Conservation (phyloP, 2,113 vertebrate species). For the human region DNA sequence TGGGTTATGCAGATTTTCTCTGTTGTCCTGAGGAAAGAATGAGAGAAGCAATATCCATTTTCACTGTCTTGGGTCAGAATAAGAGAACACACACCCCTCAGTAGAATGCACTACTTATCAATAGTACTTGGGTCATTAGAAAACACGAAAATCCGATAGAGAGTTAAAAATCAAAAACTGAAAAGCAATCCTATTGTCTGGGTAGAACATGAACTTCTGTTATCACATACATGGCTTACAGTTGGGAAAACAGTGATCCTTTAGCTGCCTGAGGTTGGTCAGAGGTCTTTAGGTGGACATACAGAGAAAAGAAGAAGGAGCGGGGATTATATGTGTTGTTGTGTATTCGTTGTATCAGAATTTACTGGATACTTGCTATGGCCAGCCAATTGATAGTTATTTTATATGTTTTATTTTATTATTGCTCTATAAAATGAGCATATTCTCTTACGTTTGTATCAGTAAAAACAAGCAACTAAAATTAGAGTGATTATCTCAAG, state of each 20-base stretch:
- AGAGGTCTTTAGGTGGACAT: neutral
- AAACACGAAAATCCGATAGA: neutral
- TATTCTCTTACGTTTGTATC: neutral
- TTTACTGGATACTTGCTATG: neutral
- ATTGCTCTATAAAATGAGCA: neutral
- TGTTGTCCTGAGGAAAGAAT: neutral
- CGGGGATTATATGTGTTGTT: neutral
- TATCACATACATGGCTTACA: neutral
- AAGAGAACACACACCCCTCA: neutral
- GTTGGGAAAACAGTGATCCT: neutral
- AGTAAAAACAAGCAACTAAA: neutral
- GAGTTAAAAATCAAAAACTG: neutral
- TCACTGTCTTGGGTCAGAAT: neutral
- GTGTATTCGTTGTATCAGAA: neutral
- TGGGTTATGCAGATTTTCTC: neutral
- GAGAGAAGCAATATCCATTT: neutral
- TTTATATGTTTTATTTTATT: neutral
- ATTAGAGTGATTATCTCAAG: neutral
- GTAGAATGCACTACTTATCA: neutral
- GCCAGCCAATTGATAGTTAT: neutral
- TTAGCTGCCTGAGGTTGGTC: neutral
- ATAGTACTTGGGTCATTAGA: neutral
- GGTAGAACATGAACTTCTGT: neutral
- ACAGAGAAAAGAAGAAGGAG: neutral
- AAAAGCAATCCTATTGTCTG: neutral